Conservation (phyloP, 1,140 invertebrate genomes). For the Sesamia nonagrioides region DNA sequence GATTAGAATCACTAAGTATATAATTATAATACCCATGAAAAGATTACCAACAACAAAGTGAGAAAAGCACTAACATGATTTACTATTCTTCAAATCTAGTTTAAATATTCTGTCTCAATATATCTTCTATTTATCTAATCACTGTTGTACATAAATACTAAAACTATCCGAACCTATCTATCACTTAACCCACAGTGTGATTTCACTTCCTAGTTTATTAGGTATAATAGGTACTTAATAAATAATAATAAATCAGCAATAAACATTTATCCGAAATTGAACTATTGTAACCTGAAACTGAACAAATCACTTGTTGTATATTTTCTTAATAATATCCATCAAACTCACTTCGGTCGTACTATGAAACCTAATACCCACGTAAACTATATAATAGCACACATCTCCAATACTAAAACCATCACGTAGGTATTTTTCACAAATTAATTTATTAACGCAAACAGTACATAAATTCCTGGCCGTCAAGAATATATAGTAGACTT, state of each 20-base stretch:
- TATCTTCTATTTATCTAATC: not conserved
- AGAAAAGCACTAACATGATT: not conserved
- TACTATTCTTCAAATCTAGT: not conserved
- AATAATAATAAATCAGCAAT: not conserved
- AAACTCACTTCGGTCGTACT: not conserved
- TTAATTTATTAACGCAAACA: slow-evolving; percentile 14
- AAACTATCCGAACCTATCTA: not conserved
- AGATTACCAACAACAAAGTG: not conserved
- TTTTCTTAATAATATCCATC: slow-evolving; percentile 9
- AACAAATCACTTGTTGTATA: slow-evolving; percentile 17
- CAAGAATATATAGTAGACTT: slow-evolving; percentile 1
- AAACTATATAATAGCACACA: not conserved
- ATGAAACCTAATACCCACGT: not conserved
- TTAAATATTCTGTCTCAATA: not conserved
- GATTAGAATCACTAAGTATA: slow-evolving; percentile 20
- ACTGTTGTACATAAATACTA: slow-evolving; percentile 8
- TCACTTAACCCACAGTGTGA: slow-evolving; percentile 9
- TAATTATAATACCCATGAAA: slow-evolving; percentile 6
- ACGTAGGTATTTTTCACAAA: slow-evolving; percentile 5
- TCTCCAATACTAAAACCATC: not conserved
- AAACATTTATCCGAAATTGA: not conserved
- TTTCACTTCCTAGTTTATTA: slow-evolving; percentile 1
- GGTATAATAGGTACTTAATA: not conserved
- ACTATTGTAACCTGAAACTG: not conserved
- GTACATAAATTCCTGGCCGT: slow-evolving; percentile 1